Evolutionary conservation across 2,113 vertebrate species (phyloP).

Genomic region (Petroica traversi): DNA sequence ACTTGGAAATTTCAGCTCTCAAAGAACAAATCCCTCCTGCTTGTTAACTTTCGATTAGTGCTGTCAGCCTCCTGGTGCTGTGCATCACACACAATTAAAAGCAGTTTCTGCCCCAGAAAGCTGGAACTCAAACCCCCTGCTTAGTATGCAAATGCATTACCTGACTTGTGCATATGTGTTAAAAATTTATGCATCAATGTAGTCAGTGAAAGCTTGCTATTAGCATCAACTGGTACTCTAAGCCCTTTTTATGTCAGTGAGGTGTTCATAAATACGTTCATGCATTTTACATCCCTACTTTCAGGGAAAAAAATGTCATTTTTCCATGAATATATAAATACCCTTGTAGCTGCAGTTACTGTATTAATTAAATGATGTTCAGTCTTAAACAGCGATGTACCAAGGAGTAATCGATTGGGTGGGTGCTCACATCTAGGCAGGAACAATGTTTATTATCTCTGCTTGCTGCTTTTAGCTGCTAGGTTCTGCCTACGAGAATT

Average conservation of each 20-base stretch:
- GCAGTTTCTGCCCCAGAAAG: slow-evolving; percentile 17
- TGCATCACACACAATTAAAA: not conserved
- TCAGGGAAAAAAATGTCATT: not conserved
- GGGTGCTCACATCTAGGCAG: not conserved
- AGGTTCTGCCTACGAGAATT: not conserved
- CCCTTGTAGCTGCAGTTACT: not conserved
- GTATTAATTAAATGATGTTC: slow-evolving; percentile 23
- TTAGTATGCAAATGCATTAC: slow-evolving; percentile 41
- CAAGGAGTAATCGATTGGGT: not conserved
- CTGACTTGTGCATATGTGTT: slow-evolving; percentile 34
- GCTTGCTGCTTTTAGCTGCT: not conserved
- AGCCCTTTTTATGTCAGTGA: slow-evolving; percentile 15
- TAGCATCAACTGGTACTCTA: not conserved
- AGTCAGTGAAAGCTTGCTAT: slow-evolving; percentile 11
- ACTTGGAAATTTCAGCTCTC: slow-evolving; percentile 43
- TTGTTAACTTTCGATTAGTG: slow-evolving; percentile 31
- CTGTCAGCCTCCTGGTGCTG: not conserved
- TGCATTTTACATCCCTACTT: slow-evolving; percentile 13
- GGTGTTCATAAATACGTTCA: slow-evolving; percentile 16
- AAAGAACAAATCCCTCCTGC: slow-evolving; percentile 46
- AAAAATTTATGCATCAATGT: slow-evolving; percentile 11
- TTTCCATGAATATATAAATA: slow-evolving; percentile 28
- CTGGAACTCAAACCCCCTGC: not conserved
- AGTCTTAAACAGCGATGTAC: not conserved
- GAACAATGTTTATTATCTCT: not conserved